These are phyloP conservation scores for Glaucomys volans DNA, from an alignment of 2,113 vertebrate genomes.

Conservation along the genomic window DNA sequence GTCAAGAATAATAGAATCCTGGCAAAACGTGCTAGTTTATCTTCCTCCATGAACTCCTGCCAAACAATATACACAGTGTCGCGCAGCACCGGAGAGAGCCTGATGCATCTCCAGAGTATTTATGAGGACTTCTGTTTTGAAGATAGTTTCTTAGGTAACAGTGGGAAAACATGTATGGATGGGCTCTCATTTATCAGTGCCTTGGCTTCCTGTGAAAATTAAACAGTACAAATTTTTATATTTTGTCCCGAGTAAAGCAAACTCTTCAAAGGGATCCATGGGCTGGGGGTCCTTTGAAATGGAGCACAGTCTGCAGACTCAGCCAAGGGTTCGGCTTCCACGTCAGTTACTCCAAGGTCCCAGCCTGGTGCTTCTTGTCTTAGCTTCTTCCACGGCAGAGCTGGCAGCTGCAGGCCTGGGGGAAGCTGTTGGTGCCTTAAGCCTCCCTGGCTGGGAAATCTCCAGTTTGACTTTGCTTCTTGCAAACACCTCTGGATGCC, in stretches of 20 bases:
- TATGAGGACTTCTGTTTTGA: slow-evolving; percentile 94
- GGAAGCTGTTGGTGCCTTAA: background rate
- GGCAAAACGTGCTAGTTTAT: slow-evolving; percentile 89
- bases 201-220: slow-evolving; percentile 84
- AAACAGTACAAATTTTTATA: slow-evolving; percentile 79
- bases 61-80: slow-evolving; percentile 89
- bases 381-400: background rate
- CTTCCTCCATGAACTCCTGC: slow-evolving; percentile 88
- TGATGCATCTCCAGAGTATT: slow-evolving; percentile 91
- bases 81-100: slow-evolving; percentile 85
- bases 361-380: background rate
- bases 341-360: background rate
- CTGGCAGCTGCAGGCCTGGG: background rate
- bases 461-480: background rate
- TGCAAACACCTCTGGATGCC: background rate
- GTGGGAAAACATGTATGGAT: slow-evolving; percentile 88
- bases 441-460: background rate
- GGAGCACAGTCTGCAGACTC: background rate
- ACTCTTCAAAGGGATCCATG: slow-evolving; percentile 23
- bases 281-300: background rate
- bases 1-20: slow-evolving; percentile 91
- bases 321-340: background rate
- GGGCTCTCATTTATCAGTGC: slow-evolving; percentile 86
- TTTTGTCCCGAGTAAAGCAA: slow-evolving; percentile 21
- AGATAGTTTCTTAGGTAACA: slow-evolving; percentile 94